Conservation (phyloP, 2,888 invertebrate species). For the Nemurella pictetii region DNA sequence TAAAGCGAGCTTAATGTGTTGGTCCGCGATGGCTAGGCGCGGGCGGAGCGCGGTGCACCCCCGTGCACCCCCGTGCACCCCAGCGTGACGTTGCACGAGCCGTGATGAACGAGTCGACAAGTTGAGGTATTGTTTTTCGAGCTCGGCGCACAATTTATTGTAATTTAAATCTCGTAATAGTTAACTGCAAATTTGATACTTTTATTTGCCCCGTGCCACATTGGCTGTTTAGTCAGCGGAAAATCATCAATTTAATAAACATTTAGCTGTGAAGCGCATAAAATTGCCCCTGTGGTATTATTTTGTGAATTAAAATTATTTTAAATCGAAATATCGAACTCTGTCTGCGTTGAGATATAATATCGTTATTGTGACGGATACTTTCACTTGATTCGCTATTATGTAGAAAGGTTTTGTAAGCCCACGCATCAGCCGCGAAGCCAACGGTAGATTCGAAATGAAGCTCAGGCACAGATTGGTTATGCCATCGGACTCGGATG, state of each 20-base stretch:
- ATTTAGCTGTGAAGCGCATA: not conserved
- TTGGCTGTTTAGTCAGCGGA: not conserved
- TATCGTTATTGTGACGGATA: not conserved
- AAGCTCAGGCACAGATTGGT: not conserved
- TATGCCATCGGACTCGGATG: not conserved
- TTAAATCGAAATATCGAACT: not conserved
- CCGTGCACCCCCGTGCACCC: not conserved
- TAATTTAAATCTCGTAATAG: not conserved
- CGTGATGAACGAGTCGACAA: not conserved
- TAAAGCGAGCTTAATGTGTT: not conserved
- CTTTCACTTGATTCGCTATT: not conserved
- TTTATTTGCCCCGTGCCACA: not conserved
- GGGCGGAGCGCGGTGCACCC: not conserved
- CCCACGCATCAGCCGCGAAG: not conserved
- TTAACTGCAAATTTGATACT: not conserved
- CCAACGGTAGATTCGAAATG: not conserved
- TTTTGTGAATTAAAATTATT: not conserved
- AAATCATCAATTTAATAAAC: not conserved
- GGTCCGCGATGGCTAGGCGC: no score
- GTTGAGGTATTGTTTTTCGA: not conserved
- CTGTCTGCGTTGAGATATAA: not conserved
- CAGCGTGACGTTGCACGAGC: not conserved
- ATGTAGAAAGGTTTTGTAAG: not conserved
- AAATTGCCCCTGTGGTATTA: not conserved
- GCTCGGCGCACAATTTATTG: not conserved